Percentiles rank a stretch among this genome's conserved stretches.
Conservation (phyloP, 2,797 vertebrate species). For the Aldrovandia affinis region DNA sequence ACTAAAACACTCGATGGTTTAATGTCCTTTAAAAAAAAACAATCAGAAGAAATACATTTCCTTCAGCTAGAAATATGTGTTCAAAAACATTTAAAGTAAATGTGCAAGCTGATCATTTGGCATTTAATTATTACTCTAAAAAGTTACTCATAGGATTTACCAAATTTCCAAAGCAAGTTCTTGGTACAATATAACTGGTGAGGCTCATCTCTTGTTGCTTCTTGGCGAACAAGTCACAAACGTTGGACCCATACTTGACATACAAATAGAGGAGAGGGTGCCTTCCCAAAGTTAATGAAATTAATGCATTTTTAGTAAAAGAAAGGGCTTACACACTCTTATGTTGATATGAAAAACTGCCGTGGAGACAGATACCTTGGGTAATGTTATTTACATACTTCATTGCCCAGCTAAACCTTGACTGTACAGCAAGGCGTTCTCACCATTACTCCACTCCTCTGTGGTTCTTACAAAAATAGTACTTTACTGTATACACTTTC, state of each 20-base stretch:
- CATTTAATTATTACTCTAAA: conserved; percentile 47
- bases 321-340: conserved; percentile 43
- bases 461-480: conserved; percentile 78
- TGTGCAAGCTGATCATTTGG: conserved; percentile 50
- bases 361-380: conserved; percentile 59
- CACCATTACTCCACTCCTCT: conserved; percentile 55
- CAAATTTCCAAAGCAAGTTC: conserved; percentile 15
- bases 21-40: conserved; percentile 45
- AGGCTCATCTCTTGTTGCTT: conserved; percentile 38
- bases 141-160: conserved; percentile 45
- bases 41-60: conserved; percentile 53
- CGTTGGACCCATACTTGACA: conserved; percentile 38
- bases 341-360: conserved; percentile 57
- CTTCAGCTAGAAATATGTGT: conserved; percentile 47
- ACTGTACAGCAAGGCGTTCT: conserved; percentile 62
- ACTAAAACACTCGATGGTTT: conserved; percentile 43
- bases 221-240: conserved; percentile 19
- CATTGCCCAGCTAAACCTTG: conserved; percentile 39
- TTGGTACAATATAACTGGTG: background rate
- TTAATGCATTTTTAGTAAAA: conserved; percentile 42
- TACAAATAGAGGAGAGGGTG: conserved; percentile 53
- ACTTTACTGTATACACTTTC: conserved; percentile 66
- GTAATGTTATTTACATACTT: conserved; percentile 72
- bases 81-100: conserved; percentile 47
- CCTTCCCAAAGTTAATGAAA: conserved; percentile 31